These are phyloP conservation scores for Aptenodytes patagonicus DNA, from an alignment of 2,113 vertebrate genomes.

Conservation along the genomic window DNA sequence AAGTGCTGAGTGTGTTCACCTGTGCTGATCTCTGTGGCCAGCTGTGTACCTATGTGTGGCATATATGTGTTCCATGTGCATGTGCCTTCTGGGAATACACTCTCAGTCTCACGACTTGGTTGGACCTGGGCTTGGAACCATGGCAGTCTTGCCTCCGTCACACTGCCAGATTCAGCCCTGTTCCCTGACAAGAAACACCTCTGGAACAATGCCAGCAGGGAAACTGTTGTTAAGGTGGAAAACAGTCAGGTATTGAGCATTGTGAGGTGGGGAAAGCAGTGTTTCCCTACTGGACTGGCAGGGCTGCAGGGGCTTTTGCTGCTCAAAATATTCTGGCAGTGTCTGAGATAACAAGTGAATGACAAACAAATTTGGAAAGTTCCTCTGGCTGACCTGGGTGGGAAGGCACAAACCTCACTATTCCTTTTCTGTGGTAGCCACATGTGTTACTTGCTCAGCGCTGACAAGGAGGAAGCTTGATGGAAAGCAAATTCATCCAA, in stretches of 20 bases:
- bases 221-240: background rate
- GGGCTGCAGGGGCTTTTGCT: background rate
- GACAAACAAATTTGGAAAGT: background rate
- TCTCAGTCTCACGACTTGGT: background rate
- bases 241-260: background rate
- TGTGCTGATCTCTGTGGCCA: background rate
- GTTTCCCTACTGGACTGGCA: background rate
- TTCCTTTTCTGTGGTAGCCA: background rate
- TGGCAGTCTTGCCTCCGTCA: background rate
- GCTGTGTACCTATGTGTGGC: background rate
- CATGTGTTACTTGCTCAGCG: background rate
- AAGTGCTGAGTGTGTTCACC: background rate
- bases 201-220: background rate
- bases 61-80: background rate
- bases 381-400: background rate
- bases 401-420: background rate
- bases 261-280: background rate
- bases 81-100: background rate
- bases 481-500: background rate
- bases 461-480: background rate
- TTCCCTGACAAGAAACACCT: background rate
- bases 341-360: background rate
- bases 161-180: background rate
- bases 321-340: slow-evolving; percentile 21
- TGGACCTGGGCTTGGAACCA: background rate